Conservation (phyloP, 2,797 vertebrate species). For the Gymnodraco acuticeps region DNA sequence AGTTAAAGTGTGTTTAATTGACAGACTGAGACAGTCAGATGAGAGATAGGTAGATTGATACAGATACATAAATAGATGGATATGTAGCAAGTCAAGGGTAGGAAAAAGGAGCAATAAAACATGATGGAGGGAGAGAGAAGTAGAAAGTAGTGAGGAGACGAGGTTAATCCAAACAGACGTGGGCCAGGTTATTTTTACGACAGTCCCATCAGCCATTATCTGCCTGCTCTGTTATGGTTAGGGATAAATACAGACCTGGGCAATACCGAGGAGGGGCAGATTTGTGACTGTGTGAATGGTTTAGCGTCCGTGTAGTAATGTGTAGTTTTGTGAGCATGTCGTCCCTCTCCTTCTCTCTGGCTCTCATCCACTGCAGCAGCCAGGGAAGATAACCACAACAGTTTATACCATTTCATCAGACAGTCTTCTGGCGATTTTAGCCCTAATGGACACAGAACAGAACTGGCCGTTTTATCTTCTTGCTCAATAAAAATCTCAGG, state of each 20-base stretch:
- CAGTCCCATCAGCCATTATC: conserved; percentile 80
- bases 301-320: conserved; percentile 31
- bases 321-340: conserved; percentile 23
- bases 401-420: conserved; percentile 82
- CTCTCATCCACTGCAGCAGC: conserved; percentile 49
- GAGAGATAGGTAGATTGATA: conserved; percentile 28
- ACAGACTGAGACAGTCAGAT: conserved; percentile 20
- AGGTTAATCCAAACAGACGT: conserved; percentile 77
- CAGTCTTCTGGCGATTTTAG: conserved; percentile 85
- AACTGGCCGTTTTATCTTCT: conserved; percentile 84
- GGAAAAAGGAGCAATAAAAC: conserved; percentile 55
- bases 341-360: conserved; percentile 35
- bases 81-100: conserved; percentile 1
- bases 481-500: conserved; percentile 87
- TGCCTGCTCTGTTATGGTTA: conserved; percentile 78
- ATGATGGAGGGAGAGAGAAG: conserved; percentile 55
- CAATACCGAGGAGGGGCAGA: conserved; percentile 56
- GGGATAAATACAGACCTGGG: conserved; percentile 80
- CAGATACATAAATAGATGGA: conserved; percentile 15
- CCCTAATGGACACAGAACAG: conserved; percentile 88
- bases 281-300: conserved; percentile 48
- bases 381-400: conserved; percentile 72
- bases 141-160: conserved; percentile 43
- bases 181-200: conserved; percentile 81
- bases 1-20: not conserved